These are phyloP conservation scores for Gari tellinella DNA, from an alignment of 2,888 invertebrate species.

Conservation along the genomic window DNA sequence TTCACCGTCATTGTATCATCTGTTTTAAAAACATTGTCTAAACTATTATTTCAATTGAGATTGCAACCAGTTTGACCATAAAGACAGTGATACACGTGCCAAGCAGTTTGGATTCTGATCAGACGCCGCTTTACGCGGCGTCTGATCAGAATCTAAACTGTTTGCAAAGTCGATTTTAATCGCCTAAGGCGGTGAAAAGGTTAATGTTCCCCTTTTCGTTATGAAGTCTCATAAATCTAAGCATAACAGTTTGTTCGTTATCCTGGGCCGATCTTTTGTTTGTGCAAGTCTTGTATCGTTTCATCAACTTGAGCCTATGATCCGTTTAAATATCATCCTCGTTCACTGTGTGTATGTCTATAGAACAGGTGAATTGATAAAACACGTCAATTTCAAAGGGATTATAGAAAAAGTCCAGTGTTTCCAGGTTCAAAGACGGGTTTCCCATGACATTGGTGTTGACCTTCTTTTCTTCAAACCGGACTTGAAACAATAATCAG, in stretches of 20 bases:
- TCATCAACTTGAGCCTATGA: slow-evolving; percentile 6
- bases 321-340: slow-evolving; percentile 14
- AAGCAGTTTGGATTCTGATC: too few relatives aligned
- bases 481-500: not conserved
- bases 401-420: not conserved
- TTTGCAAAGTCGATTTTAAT: too few relatives aligned
- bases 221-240: slow-evolving; percentile 9
- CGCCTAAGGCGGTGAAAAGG: too few relatives aligned
- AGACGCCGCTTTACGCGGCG: too few relatives aligned
- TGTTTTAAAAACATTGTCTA: too few relatives aligned
- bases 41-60: too few relatives aligned
- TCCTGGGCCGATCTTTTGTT: slow-evolving; percentile 2
- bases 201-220: slow-evolving; percentile 1
- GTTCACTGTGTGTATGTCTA: slow-evolving; percentile 4
- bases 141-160: too few relatives aligned
- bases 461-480: slow-evolving; percentile 2
- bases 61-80: too few relatives aligned
- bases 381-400: slow-evolving; percentile 17
- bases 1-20: too few relatives aligned
- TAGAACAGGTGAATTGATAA: slow-evolving; percentile 7
- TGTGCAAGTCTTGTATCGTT: not conserved
- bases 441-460: slow-evolving; percentile 7
- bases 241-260: not conserved
- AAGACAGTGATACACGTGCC: too few relatives aligned
- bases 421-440: not conserved